Evolutionary conservation across 1,140 invertebrate species (phyloP), one percentile per base, ranked within the genome.

Genomic region (Zaprionus ornatus): DNA sequence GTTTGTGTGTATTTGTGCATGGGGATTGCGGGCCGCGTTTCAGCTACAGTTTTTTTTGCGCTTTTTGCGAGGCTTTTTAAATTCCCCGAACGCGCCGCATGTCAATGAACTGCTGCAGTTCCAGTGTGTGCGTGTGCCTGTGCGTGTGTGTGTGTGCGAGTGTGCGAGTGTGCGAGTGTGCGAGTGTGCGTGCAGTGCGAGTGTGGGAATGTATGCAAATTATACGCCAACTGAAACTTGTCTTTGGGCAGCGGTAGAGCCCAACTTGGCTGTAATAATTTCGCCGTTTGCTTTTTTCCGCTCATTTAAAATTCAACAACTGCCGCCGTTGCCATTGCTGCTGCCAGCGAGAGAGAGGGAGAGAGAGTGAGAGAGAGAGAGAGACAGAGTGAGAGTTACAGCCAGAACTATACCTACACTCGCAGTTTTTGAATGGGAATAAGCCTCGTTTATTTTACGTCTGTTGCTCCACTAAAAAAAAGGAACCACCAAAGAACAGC

Each of bases 261-360:
- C 63, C 64, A 71, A 84, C 71, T 84, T 82, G 84, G 69, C 66
- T 88, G 84, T 88, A 88, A 88, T 87, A 88, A 88, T 87, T 87
- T 78, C 79, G 78, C 81, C 79, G 75, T 88, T 85, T 79, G 85
- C 74, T 90, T 81, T 74, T 80, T 81, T 81, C 80, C 75, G 85
- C 85, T 88, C 85, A 90, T 90, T 90, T 90, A 74, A 90, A 90
- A 90, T 90, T 90, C 85, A 90, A 90, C 85, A 90, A 90, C 85
- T 79, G 73, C 85, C 76, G 81, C 72, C 69, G 67, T 63, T 80
- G 77, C 82, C 71, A 86, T 81, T 82, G 86, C 75, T 64, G 54
- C 65, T 60, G 57, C 67, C 45, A 64, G 2, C 35, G 29, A 27
- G 27, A 10, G 40, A 50, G 13, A 42, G 40, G 40, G 13, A 42